Evolutionary conservation across 2,888 invertebrate genomes (phyloP).

Genomic region (Drosophila nr. medialis): DNA sequence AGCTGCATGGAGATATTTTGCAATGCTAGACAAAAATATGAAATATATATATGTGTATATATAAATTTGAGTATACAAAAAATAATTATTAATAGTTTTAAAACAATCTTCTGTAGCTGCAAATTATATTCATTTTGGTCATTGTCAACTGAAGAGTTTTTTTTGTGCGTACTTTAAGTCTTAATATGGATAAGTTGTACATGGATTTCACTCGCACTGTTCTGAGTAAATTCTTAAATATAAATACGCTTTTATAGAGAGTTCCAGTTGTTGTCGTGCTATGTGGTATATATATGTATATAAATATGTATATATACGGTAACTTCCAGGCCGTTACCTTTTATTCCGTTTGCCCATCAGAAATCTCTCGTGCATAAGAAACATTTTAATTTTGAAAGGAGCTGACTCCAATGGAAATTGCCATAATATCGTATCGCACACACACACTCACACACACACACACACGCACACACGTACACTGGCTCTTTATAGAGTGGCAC

Average conservation of each 20-base stretch:
- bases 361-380: constrained; percentile 80
- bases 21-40: neutral
- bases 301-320: constrained; percentile 44
- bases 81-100: too few species aligned
- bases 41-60: neutral
- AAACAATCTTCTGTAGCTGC: too few species aligned
- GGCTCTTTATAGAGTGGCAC: constrained; percentile 17
- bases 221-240: constrained; percentile 1
- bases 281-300: neutral
- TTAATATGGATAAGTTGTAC: neutral
- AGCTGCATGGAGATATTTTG: neutral
- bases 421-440: constrained; percentile 69
- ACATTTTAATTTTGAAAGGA: constrained; percentile 81
- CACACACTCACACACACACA: constrained; percentile 31
- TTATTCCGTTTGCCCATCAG: constrained; percentile 72
- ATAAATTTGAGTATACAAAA: too few species aligned
- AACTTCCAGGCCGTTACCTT: constrained; percentile 79
- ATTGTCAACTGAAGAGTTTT: neutral
- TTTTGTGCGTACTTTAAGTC: neutral
- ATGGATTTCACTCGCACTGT: constrained; percentile 2
- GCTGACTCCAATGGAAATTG: constrained; percentile 75
- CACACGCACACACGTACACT: constrained; percentile 13
- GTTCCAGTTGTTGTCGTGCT: constrained; percentile 54
- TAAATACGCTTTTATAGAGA: constrained; percentile 15
- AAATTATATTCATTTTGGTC: too few species aligned